Evolutionary conservation across 2,113 vertebrate genomes (phyloP), one percentile per base, ranked within the genome.

Genomic region (Etheostoma spectabile): DNA sequence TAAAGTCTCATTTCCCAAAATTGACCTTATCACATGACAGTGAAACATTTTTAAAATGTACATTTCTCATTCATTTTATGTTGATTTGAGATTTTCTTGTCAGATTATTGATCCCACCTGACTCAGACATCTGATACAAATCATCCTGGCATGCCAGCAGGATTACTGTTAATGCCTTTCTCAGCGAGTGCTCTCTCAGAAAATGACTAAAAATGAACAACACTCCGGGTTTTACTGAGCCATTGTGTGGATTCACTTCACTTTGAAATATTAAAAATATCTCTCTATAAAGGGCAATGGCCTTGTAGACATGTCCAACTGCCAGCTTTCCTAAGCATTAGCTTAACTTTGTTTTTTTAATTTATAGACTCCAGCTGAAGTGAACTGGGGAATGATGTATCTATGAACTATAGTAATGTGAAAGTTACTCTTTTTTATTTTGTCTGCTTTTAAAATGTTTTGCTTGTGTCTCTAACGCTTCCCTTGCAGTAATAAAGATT

Each of bases 351-450:
- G 66, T 74, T 30, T 74, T 88, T 84, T 87, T 89, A 86, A 93
- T 90, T 94, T 93, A 91, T 91, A 82, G 72, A 90, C 68, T 88
- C 71, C 46, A 77, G 72, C 77, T 64, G 38, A 80, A 77, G 82
- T 86, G 52, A 83, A 78, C 65, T 84, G 88, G 86, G 79, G 77
- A 85, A 70, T 67, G 78, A 88, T 87, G 76, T 90, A 92, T 90
- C 86, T 79, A 85, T 88, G 80, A 91, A 78, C 38, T 92, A 90
- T 85, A 85, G 83, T 84, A 93, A 93, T 93, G 91, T 93, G 91
- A 93, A 93, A 71, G 79, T 92, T 86, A 92, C 69, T 89, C 87
- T 24, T 68, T 63, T 73, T 59, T 62, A 84, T 62, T 77, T 77
- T 62, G 59, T 87, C 53, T 80, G n/a, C 72, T 74, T 84, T 77